Evolutionary conservation across 2,797 vertebrate genomes (phyloP), one percentile per base, ranked within the genome.

Genomic region (Okamejei kenojei): DNA sequence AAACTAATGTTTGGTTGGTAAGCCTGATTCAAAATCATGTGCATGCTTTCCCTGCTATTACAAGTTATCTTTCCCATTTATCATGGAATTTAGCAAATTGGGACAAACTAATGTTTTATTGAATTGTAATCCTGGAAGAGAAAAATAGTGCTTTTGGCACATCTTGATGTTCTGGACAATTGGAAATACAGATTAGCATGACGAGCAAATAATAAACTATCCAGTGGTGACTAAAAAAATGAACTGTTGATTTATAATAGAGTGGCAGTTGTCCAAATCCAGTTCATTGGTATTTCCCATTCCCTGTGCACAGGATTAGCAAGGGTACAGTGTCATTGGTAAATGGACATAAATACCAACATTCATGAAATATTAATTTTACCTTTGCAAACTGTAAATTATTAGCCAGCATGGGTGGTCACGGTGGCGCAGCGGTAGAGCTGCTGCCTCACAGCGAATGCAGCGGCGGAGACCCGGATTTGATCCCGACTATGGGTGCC

Each of bases 281-380:
- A 86, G 11, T 86, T 32, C 29, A 11, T 17, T 15, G n/a, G 13
- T 13, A 86, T 61, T 86, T 63, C 13, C 63, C 58, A 68, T 19
- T 68, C 35, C n/a, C n/a, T 0, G n/a, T 21, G 7, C 3, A 63
- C n/a, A 68, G 15, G 61, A 65, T 32, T 35, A 68, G 21, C 17
- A 32, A 88, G 61, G 15, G 10, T 68, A 65, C 7, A 35, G 61
- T 35, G 61, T 68, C 61, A 88, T 35, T 17, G 84, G 29, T 63
- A 88, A 68, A 32, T 88, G 58, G 84, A 8, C 61, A 65, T n/a
- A 88, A 88, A 65, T 65, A 32, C 15, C 29, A 65, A 0, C 19
- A 63, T 65, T 88, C 84, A 88, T 88, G 84, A 88, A 88, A 88
- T 35, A 88, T 21, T 68, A 61, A 88, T 35, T 88, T 88, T 45